phyloP scores from a whole-genome alignment of 2,113 vertebrate genomes.

The Acanthochromis polyacanthus region DNA sequence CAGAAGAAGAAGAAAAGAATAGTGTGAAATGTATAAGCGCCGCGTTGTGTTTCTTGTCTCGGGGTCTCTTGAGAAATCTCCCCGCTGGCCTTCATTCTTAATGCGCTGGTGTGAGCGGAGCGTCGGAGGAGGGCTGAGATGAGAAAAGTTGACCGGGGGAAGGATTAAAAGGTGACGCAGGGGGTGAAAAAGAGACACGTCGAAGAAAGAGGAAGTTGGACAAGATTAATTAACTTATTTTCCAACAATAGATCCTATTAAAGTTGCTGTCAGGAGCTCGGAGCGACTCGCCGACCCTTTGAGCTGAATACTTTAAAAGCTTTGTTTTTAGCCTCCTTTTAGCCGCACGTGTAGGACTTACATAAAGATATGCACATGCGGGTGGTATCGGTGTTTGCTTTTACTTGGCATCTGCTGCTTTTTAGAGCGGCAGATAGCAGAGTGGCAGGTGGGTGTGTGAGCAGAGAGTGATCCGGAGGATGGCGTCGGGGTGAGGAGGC shows the following conservation, averaged over 20 bases:
- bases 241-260: conserved; percentile 67
- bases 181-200: conserved; percentile 5
- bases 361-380: not conserved
- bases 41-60: conserved; percentile 18
- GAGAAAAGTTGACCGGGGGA: conserved; percentile 20
- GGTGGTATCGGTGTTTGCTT: not conserved
- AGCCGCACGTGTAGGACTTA: not conserved
- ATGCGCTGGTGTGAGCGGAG: conserved; percentile 13
- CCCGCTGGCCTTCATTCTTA: conserved; percentile 21
- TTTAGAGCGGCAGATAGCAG: conserved; percentile 43
- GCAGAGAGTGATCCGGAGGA: conserved; percentile 60
- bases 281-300: conserved; percentile 6
- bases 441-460: conserved; percentile 62
- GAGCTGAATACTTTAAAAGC: conserved; percentile 41
- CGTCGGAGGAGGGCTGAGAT: conserved; percentile 15
- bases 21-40: conserved; percentile 13
- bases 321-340: conserved; percentile 22
- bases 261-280: conserved; percentile 47
- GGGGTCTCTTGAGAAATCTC: conserved; percentile 25
- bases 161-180: conserved; percentile 50
- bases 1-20: not conserved
- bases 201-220: conserved; percentile 37
- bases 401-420: conserved; percentile 46
- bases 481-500: conserved; percentile 25
- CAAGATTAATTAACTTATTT: conserved; percentile 72